Evolutionary conservation across 2,113 vertebrate species (phyloP).

Genomic region (Neodontobutis hainanensis): DNA sequence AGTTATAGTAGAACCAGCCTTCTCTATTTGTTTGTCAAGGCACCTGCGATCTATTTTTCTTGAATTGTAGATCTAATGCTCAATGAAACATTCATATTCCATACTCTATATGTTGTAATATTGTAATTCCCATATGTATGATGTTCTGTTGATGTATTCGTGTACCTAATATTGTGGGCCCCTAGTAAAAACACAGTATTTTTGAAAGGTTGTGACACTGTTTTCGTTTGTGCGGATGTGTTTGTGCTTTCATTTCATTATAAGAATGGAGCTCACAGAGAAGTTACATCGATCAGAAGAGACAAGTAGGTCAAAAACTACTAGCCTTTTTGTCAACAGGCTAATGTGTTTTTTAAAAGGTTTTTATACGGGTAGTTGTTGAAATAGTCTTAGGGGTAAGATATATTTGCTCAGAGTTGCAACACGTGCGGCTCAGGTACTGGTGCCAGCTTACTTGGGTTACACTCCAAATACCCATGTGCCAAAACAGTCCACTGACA

Average conservation of each 20-base stretch:
- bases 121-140: no score
- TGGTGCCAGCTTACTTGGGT: constrained; percentile 42
- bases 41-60: no score
- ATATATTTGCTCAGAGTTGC: constrained; percentile 39
- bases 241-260: background rate
- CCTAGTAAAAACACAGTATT: no score
- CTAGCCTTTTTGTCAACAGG: constrained; percentile 12
- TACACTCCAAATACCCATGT: constrained; percentile 14
- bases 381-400: constrained; percentile 28
- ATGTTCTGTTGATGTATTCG: no score
- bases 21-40: no score
- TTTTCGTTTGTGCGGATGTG: background rate
- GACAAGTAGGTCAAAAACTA: constrained; percentile 18
- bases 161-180: no score
- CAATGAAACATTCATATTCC: no score
- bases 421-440: constrained; percentile 38
- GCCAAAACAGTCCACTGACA: background rate
- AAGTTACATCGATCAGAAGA: background rate
- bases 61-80: no score
- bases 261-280: background rate
- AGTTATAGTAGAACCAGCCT: no score
- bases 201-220: no score
- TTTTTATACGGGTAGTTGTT: background rate
- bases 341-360: background rate
- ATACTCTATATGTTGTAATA: no score